These are phyloP conservation scores for Ruditapes philippinarum DNA, from an alignment of 1,140 invertebrate genomes.

Conservation along the genomic window DNA sequence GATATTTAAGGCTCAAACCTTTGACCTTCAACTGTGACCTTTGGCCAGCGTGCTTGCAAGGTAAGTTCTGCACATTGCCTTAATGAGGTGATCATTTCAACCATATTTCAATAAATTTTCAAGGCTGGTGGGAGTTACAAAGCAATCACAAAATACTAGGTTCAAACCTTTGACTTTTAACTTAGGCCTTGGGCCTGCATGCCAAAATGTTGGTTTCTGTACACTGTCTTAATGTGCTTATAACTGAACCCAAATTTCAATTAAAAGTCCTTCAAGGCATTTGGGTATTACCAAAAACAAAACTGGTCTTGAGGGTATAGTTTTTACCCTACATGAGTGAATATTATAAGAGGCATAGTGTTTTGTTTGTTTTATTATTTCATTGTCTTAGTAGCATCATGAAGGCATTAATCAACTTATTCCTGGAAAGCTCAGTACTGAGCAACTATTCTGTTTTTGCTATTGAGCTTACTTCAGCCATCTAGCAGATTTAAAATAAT, in stretches of 20 bases:
- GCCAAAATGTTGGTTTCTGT: constrained; percentile 23
- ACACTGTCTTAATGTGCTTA: constrained; percentile 38
- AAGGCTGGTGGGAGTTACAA: constrained; percentile 19
- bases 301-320: constrained; percentile 34
- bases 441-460: constrained; percentile 52
- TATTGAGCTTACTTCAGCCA: constrained; percentile 43
- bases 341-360: constrained; percentile 39
- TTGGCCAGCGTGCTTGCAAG: constrained; percentile 14
- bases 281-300: constrained; percentile 33
- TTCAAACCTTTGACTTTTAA: no score
- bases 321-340: constrained; percentile 44
- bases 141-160: no score
- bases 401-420: constrained; percentile 30
- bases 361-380: constrained; percentile 43
- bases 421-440: constrained; percentile 24
- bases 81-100: constrained; percentile 11
- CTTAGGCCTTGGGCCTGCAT: neutral
- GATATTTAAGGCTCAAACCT: constrained; percentile 30
- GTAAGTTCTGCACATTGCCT: constrained; percentile 21
- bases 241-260: constrained; percentile 26
- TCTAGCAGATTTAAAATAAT: constrained; percentile 49
- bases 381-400: constrained; percentile 28
- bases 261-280: constrained; percentile 43
- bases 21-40: no score
- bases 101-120: constrained; percentile 26